These are phyloP conservation scores for Reticulitermes lucifugus DNA, from an alignment of 2,888 invertebrate genomes.

Conservation along the genomic window DNA sequence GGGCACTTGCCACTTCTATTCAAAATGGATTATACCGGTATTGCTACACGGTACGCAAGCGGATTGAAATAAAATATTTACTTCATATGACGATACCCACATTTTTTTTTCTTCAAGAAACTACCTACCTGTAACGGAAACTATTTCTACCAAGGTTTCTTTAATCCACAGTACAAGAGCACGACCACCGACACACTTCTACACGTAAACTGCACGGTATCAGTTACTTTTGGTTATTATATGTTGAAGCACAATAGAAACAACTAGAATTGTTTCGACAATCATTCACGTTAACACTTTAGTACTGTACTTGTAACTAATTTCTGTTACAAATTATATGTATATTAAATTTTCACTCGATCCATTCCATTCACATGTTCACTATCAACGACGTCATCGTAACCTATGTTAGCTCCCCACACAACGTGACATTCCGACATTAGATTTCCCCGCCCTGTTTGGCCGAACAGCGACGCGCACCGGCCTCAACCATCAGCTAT, in stretches of 20 bases:
- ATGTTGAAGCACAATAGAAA: slow-evolving; percentile 24
- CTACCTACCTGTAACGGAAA: not conserved
- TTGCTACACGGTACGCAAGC: too few species aligned
- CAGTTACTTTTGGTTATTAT: not conserved
- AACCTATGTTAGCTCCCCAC: slow-evolving; percentile 2
- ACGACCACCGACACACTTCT: not conserved
- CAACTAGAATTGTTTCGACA: slow-evolving; percentile 29
- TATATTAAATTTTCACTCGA: not conserved
- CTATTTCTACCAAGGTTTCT: too few species aligned
- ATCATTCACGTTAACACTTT: slow-evolving; percentile 33
- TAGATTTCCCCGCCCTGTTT: not conserved
- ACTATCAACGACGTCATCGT: not conserved
- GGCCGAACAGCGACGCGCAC: not conserved
- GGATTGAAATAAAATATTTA: too few species aligned
- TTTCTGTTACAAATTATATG: not conserved
- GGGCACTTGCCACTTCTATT: too few species aligned
- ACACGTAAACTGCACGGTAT: not conserved
- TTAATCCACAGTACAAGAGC: not conserved
- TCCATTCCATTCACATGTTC: slow-evolving; percentile 11
- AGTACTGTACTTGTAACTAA: not conserved
- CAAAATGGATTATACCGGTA: too few species aligned
- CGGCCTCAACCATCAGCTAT: not conserved
- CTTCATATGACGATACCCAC: too few species aligned
- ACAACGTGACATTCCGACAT: not conserved
- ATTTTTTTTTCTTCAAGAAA: too few species aligned